phyloP scores from a whole-genome alignment of 2,113 vertebrate genomes.

The Zapus hudsonius region DNA sequence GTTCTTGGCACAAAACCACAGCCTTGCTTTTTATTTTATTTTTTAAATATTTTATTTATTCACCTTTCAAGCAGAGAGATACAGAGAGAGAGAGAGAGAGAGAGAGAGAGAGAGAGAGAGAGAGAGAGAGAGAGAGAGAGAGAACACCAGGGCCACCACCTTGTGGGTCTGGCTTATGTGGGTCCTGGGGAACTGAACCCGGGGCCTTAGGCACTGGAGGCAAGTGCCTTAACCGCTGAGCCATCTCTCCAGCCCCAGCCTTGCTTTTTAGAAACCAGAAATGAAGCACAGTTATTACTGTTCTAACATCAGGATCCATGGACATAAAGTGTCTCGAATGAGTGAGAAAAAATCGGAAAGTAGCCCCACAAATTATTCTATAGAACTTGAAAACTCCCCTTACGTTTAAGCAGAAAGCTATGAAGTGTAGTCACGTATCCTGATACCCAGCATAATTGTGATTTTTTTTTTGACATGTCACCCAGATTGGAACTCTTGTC shows the following conservation, averaged over 20 bases:
- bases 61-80: too few relatives aligned
- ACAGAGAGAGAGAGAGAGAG: too few relatives aligned
- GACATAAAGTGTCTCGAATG: slow-evolving; percentile 1
- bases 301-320: background rate
- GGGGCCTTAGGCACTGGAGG: too few relatives aligned
- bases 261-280: slow-evolving; percentile 40
- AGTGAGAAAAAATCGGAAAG: background rate
- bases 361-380: slow-evolving; percentile 22
- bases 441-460: background rate
- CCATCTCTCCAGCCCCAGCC: too few relatives aligned
- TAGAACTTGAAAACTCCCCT: background rate
- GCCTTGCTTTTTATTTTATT: background rate
- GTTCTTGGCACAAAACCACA: background rate
- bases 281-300: background rate
- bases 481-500: background rate
- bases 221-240: too few relatives aligned
- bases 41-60: too few relatives aligned
- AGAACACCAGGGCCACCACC: too few relatives aligned
- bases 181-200: too few relatives aligned
- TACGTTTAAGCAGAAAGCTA: background rate
- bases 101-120: too few relatives aligned
- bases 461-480: background rate
- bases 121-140: too few relatives aligned
- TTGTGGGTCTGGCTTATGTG: too few relatives aligned
- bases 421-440: background rate